Percentiles rank a stretch among this genome's conserved stretches.
Conservation (phyloP, 1,140 invertebrate species). For the Aphis craccivora region DNA sequence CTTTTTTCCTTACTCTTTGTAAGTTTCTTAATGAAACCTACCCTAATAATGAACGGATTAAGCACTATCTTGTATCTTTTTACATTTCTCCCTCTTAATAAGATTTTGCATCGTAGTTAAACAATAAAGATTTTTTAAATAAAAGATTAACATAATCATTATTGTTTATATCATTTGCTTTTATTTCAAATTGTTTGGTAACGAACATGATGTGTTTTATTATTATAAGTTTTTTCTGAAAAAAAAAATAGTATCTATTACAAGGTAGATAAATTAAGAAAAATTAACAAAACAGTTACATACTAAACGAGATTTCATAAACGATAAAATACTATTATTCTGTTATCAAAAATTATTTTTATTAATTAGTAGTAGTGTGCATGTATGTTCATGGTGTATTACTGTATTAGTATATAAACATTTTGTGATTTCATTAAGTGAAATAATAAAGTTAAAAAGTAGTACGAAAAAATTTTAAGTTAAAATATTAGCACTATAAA, state of each 20-base stretch:
- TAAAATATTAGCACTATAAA: not conserved
- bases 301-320: not conserved
- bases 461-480: not conserved
- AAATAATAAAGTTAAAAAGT: not conserved
- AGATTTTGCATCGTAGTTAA: not conserved
- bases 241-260: not conserved
- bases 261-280: not conserved
- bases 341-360: not conserved
- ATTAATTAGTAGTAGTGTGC: not conserved
- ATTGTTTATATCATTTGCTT: slow-evolving; percentile 12
- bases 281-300: not conserved
- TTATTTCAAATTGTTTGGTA: slow-evolving; percentile 6
- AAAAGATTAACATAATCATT: slow-evolving; percentile 10
- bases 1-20: not conserved
- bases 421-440: no score
- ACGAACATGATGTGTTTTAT: not conserved
- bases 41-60: slow-evolving; percentile 56
- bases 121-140: not conserved
- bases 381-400: not conserved
- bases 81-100: not conserved
- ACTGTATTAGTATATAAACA: not conserved
- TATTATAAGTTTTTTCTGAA: not conserved
- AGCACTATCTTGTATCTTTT: not conserved
- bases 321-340: not conserved
- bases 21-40: slow-evolving; percentile 54